A percentile compares a stretch with the other conserved stretches of the same genome.
phyloP scores from a whole-genome alignment of 2,888 invertebrate species.

The Geotrupes spiniger region DNA sequence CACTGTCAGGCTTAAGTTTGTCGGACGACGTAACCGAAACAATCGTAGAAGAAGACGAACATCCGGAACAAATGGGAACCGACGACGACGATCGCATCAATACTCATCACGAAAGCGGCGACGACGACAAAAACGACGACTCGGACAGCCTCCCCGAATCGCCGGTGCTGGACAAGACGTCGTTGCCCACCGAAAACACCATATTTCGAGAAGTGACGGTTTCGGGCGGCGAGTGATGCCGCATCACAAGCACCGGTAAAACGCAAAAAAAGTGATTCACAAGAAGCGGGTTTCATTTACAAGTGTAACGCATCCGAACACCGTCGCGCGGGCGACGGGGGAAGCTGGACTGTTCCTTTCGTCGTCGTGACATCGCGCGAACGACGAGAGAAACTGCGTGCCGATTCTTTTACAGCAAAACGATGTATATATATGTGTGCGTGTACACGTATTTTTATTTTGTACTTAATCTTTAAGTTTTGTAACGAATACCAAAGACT shows the following conservation, averaged over 20 bases:
- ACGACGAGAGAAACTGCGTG: background rate
- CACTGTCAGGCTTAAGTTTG: conserved; percentile 18
- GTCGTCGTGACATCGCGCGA: conserved; percentile 9
- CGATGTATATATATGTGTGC: too few species aligned
- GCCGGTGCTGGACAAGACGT: conserved; percentile 48
- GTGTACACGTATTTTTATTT: too few species aligned
- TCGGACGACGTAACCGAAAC: conserved; percentile 46
- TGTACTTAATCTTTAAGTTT: too few species aligned
- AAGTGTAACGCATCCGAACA: background rate
- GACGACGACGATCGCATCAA: conserved; percentile 39
- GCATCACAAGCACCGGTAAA: background rate
- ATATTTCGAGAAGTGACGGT: conserved; percentile 55
- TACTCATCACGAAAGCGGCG: conserved; percentile 34
- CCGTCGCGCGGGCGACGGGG: conserved; percentile 1
- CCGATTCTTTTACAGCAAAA: too few species aligned
- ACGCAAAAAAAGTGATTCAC: background rate
- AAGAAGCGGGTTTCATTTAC: conserved; percentile 8
- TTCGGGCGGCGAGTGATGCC: conserved; percentile 53
- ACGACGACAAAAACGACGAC: conserved; percentile 25
- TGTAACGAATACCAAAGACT: conserved; percentile 20
- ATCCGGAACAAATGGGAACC: conserved; percentile 34
- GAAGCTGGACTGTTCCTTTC: conserved; percentile 17
- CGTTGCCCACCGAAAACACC: conserved; percentile 48
- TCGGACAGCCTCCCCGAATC: conserved; percentile 48
- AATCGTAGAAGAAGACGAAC: conserved; percentile 44